These are phyloP conservation scores for Dolichoris vasculosae DNA, from an alignment of 1,140 invertebrate genomes.

Conservation along the genomic window DNA sequence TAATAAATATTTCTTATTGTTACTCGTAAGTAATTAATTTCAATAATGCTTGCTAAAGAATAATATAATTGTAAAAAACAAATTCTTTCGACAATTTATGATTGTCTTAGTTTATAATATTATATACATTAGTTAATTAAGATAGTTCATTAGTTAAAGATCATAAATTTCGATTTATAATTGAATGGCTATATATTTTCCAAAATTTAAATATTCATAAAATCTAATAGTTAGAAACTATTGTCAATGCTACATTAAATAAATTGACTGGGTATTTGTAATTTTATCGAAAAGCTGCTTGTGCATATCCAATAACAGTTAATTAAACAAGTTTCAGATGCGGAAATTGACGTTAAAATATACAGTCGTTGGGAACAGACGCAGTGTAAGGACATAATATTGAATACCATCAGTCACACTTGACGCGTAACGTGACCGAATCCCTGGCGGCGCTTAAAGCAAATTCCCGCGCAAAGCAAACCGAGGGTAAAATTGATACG, in stretches of 20 bases:
- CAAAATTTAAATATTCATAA: not conserved
- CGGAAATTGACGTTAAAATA: not conserved
- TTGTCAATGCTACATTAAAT: not conserved
- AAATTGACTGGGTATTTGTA: not conserved
- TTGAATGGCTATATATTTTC: not conserved
- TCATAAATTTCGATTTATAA: not conserved
- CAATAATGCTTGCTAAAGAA: too few relatives aligned
- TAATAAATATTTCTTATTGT: too few relatives aligned
- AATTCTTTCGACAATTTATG: too few relatives aligned
- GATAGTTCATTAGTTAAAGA: not conserved
- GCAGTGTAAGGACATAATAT: not conserved
- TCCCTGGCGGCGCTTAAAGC: not conserved
- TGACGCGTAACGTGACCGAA: slow-evolving; percentile 12
- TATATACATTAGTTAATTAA: not conserved
- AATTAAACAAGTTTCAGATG: not conserved
- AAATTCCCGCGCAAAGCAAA: slow-evolving; percentile 8
- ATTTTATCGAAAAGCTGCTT: not conserved
- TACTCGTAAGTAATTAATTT: too few relatives aligned
- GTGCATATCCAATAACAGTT: not conserved
- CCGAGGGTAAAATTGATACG: slow-evolving; percentile 55
- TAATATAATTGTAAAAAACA: too few relatives aligned
- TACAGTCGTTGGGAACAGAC: not conserved
- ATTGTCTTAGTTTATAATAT: too few relatives aligned
- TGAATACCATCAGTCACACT: not conserved
- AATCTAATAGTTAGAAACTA: not conserved